Evolutionary conservation across 2,888 invertebrate species (phyloP), one percentile per base, ranked within the genome.

Genomic region (Agriopis marginaria): DNA sequence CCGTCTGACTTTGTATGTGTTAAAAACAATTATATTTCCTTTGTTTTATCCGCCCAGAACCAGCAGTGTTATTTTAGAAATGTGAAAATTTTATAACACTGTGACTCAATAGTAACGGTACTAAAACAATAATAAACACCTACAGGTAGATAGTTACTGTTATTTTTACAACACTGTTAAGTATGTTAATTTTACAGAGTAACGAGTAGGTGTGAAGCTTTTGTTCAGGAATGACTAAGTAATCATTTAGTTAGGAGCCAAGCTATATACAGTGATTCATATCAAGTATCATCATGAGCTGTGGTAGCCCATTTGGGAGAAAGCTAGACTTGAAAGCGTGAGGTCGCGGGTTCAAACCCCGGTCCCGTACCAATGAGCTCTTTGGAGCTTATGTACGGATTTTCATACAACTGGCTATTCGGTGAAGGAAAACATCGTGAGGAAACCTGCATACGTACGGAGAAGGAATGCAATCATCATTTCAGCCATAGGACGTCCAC

Each of bases 151-250:
- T n/a, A 42, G 40, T 10, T 61, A 61, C 54, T 23, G 60, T 54
- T 66, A 60, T 61, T 54, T 40, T 59, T 17, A 49, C 32, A 10
- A 14, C 32, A 45, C 51, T 14, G 51, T n/a, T 60, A 61, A 61
- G 17, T 32, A 39, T 67, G 49, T 61, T 51, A 67, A 47, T 61
- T 67, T 66, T 40, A 42, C 47, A 3, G 42, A 44, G 7, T 49
- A 42, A n/a, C 62, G 5, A 58, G 58, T 58, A 56, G 56, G 56
- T 58, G 58, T 58, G 42, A 32, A 56, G 49, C 49, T 44, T 54
- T 61, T 47, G 59, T 47, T 45, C 12, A 65, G 14, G 45, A 14
- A 17, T 0, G 23, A 14, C 47, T 59, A 61, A 66, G 60, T 61
- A 61, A 61, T 49, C 8, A 12, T 42, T 42, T 23, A 42, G 14